Base-by-base conservation (phyloP, 2,888 invertebrate genomes). In the Drosophila meridionalis region DNA sequence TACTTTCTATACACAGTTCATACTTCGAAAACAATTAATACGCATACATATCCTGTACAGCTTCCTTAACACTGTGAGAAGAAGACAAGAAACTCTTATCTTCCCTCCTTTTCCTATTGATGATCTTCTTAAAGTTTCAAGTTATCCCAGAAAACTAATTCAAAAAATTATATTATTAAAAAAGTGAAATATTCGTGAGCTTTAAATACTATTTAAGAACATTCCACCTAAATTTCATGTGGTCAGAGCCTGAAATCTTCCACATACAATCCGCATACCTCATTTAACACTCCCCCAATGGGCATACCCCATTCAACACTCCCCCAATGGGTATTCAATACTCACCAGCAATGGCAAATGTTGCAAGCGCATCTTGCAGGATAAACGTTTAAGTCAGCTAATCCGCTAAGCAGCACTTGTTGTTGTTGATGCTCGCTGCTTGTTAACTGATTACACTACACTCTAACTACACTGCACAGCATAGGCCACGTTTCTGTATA, bases 311-410 rank as follows among this genome's bases (percentile, higher is more conserved):
- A 20, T 3, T 0, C 11, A n/a, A 32, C 26, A 28, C 28, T 28
- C 3, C 36, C 8, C 38, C 28, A 40, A 40, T n/a, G 30, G 40
- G 28, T 32, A 56, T 56, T 40, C 7, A 4, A 42, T 11, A 90
- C 91, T 92, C 73, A 91, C 91, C 92, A 91, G 68, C 71, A 91
- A 80, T 60, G 86, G 81, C 83, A 78, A 78, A 78, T 77, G 82
- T 86, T 80, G 78, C 80, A 80, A 73, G 69, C 91, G 89, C 91
- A 91, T 91, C 57, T 76, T 86, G 77, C 57, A 48, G 64, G 61
- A 59, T 36, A 71, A 63, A 65, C 71, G 70, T 61, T 55, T 32
- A 8, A 5, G 30, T 36, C 43, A 36, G 32, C 67, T 69, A 80
- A 83, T 80, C 81, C 87, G 60, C 11, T 50, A 36, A 14, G 42